Evolutionary conservation across 2,888 invertebrate genomes (phyloP).

Genomic region (Noctua janthe): DNA sequence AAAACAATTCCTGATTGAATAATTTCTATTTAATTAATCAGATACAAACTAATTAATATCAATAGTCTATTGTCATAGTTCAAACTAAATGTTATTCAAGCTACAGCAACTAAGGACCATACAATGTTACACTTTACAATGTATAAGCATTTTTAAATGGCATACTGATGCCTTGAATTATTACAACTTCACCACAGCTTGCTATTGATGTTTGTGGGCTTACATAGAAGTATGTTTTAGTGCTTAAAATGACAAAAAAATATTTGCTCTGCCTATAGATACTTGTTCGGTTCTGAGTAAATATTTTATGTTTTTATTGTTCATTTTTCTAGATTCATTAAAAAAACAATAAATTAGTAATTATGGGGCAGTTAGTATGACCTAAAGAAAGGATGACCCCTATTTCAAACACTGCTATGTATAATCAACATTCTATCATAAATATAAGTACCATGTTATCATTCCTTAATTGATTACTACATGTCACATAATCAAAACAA

Average conservation of each 20-base stretch:
- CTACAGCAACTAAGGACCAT: conserved; percentile 5
- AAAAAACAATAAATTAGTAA: background rate
- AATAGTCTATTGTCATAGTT: conserved; percentile 37
- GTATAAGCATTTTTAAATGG: background rate
- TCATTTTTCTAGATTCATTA: background rate
- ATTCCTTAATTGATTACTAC: conserved; percentile 38
- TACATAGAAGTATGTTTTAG: background rate
- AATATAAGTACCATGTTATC: conserved; percentile 40
- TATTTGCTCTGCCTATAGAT: background rate
- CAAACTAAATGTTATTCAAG: conserved; percentile 20
- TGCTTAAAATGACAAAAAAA: background rate
- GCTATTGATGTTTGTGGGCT: background rate
- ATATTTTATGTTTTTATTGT: background rate
- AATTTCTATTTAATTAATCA: conserved; percentile 10
- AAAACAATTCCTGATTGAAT: background rate
- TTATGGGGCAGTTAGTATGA: background rate
- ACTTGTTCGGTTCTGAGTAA: background rate
- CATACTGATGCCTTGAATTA: background rate
- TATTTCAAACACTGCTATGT: conserved; percentile 1
- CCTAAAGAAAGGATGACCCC: conserved; percentile 30
- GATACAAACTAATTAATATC: conserved; percentile 11
- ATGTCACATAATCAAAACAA: conserved; percentile 50
- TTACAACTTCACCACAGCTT: conserved; percentile 1
- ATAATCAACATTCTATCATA: conserved; percentile 34
- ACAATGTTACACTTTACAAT: conserved; percentile 20